Evolutionary conservation across 2,113 vertebrate genomes (phyloP).

Genomic region (Oryctolagus cuniculus): DNA sequence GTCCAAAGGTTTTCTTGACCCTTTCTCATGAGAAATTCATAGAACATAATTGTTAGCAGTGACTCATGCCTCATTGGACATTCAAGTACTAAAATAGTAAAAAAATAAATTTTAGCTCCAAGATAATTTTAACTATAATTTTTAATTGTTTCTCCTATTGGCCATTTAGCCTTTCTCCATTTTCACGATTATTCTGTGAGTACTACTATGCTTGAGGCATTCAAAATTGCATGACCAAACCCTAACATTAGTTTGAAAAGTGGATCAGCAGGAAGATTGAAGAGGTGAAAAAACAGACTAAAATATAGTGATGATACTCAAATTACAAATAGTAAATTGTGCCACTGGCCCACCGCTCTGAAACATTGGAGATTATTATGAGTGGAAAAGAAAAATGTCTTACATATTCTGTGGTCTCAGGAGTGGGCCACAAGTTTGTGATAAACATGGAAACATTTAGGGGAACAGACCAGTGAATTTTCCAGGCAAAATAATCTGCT

Average conservation of each 20-base stretch:
- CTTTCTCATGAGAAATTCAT: constrained; percentile 23
- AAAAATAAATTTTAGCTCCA: not conserved
- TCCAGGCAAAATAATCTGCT: not conserved
- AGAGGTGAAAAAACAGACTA: not conserved
- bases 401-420: not conserved
- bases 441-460: not conserved
- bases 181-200: not conserved
- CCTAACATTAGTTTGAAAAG: not conserved
- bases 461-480: not conserved
- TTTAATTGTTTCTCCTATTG: not conserved
- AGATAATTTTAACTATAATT: not conserved
- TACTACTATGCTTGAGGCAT: not conserved
- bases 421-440: not conserved
- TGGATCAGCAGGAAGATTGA: not conserved
- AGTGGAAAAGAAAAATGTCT: not conserved
- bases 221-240: not conserved
- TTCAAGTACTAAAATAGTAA: not conserved
- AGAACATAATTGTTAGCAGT: not conserved
- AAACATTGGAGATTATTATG: not conserved
- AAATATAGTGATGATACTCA: not conserved
- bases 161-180: not conserved
- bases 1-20: not conserved
- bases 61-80: not conserved
- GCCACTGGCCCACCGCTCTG: not conserved
- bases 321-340: not conserved